Evolutionary conservation across 1,140 invertebrate genomes (phyloP).

Genomic region (Stenopsyche tienmushanensis): DNA sequence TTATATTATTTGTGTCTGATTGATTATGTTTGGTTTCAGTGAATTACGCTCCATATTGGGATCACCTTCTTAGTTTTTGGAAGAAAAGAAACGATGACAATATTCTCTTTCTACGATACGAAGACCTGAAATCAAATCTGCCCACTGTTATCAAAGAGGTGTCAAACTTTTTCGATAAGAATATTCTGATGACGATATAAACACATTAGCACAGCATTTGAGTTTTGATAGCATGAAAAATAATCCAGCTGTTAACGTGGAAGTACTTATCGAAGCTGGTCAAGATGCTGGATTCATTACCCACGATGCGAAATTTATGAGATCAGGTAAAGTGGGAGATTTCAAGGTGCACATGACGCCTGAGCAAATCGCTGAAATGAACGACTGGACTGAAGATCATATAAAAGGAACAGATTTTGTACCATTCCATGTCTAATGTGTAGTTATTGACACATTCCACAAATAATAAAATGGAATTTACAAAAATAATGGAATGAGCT

Average conservation of each 20-base stretch:
- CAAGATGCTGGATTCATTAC: constrained; percentile 51
- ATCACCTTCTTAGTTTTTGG: constrained; percentile 63
- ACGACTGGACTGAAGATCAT: constrained; percentile 59
- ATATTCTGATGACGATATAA: constrained; percentile 55
- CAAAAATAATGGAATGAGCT: no score
- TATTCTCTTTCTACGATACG: constrained; percentile 65
- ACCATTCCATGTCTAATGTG: no score
- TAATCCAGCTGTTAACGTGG: constrained; percentile 72
- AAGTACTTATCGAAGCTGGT: constrained; percentile 49
- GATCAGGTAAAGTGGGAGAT: constrained; percentile 64
- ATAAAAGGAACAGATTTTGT: constrained; percentile 42
- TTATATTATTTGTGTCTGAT: neutral
- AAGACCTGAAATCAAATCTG: constrained; percentile 69
- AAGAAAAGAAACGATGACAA: constrained; percentile 56
- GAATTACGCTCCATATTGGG: constrained; percentile 60
- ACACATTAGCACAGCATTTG: constrained; percentile 59
- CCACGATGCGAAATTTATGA: constrained; percentile 59
- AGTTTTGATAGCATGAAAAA: constrained; percentile 69
- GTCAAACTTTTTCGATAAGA: constrained; percentile 60
- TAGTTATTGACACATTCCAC: no score
- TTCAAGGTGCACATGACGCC: constrained; percentile 64
- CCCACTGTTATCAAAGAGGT: constrained; percentile 59
- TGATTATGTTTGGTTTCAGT: constrained; percentile 19
- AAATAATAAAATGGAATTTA: no score
- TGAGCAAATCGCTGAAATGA: constrained; percentile 57